A percentile compares a stretch with the other conserved stretches of the same genome.
These are phyloP conservation scores for Galerucella nymphaeae DNA, from an alignment of 2,888 invertebrate species.

Conservation along the genomic window DNA sequence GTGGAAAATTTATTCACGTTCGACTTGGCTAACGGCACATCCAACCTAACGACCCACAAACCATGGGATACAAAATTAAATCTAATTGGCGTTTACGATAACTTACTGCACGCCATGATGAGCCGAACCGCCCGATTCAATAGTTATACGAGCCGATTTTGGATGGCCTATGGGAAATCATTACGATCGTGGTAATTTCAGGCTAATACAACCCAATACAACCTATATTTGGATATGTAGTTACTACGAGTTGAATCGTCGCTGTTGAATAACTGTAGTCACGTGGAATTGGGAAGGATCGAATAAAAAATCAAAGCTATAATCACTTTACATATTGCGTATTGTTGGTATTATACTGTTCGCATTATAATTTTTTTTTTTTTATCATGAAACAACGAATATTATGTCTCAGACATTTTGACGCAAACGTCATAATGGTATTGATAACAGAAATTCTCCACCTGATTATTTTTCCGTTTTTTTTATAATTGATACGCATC, in stretches of 20 bases:
- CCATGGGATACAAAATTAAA: constrained; percentile 28
- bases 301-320: no score
- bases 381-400: no score
- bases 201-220: neutral
- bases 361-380: no score
- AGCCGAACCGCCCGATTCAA: constrained; percentile 16
- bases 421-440: no score
- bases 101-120: constrained; percentile 31
- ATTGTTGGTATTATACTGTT: no score
- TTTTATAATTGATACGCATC: no score
- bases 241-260: neutral
- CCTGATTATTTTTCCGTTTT: no score
- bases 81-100: constrained; percentile 29
- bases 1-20: constrained; percentile 25
- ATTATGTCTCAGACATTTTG: no score
- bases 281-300: no score
- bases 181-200: constrained; percentile 1
- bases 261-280: neutral
- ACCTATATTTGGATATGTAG: neutral
- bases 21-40: constrained; percentile 30
- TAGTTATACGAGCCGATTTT: constrained; percentile 7
- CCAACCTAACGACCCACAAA: constrained; percentile 17
- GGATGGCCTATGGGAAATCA: constrained; percentile 28
- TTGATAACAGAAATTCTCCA: no score
- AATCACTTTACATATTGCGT: no score